Conservation (phyloP, 2,888 invertebrate species). For the Meloe dianella region DNA sequence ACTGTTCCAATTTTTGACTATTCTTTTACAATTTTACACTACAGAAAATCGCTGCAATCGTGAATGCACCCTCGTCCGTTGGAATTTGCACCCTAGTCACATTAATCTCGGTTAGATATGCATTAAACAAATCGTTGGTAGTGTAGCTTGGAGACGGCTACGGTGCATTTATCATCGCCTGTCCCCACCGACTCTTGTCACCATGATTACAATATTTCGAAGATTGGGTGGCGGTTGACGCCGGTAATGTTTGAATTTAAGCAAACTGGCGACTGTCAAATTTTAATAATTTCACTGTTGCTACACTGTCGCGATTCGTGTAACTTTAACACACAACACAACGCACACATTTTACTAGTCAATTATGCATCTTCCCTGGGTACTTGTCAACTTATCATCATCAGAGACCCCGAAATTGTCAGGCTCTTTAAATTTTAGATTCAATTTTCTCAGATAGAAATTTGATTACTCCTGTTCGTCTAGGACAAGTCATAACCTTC, state of each 20-base stretch:
- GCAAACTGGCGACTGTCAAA: slow-evolving; percentile 48
- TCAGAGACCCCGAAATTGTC: slow-evolving; percentile 51
- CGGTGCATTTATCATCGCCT: slow-evolving; percentile 33
- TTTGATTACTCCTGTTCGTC: slow-evolving; percentile 52
- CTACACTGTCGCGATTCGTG: slow-evolving; percentile 51
- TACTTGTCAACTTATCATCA: slow-evolving; percentile 56
- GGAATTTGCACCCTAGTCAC: slow-evolving; percentile 47
- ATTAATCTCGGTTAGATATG: slow-evolving; percentile 58
- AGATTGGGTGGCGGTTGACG: slow-evolving; percentile 16
- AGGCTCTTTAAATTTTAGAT: slow-evolving; percentile 59
- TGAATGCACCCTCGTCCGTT: slow-evolving; percentile 43
- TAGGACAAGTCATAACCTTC: slow-evolving; percentile 48
- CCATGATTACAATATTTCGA: slow-evolving; percentile 33
- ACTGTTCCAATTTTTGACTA: slow-evolving; percentile 18
- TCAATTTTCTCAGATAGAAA: slow-evolving; percentile 57
- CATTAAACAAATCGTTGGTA: slow-evolving; percentile 55
- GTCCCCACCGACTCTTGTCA: slow-evolving; percentile 34
- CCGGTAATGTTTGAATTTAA: slow-evolving; percentile 23
- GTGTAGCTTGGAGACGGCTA: slow-evolving; percentile 44
- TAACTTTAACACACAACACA: slow-evolving; percentile 45
- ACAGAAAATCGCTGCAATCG: slow-evolving; percentile 39
- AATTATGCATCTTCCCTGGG: slow-evolving; percentile 56
- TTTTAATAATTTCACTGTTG: slow-evolving; percentile 53
- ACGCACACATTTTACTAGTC: slow-evolving; percentile 52
- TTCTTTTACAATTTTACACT: slow-evolving; percentile 16